Evolutionary conservation across 2,888 invertebrate genomes (phyloP).

Genomic region (Eupithecia subfuscata): DNA sequence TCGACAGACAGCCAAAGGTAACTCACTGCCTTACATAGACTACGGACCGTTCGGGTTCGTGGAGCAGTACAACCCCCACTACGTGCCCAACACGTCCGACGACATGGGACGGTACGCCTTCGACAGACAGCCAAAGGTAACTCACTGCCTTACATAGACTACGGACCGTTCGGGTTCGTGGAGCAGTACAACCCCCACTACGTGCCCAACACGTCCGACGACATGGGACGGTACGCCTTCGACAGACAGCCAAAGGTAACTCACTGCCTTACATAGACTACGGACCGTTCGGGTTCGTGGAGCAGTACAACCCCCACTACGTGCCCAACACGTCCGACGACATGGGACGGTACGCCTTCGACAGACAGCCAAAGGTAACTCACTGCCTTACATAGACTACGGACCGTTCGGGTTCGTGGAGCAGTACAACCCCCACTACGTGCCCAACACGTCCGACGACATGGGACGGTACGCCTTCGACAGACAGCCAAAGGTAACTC

Average conservation of each 20-base stretch:
- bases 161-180: constrained; percentile 84
- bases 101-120: constrained; percentile 74
- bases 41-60: constrained; percentile 85
- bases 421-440: no score
- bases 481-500: neutral
- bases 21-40: constrained; percentile 77
- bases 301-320: constrained; percentile 66
- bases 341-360: constrained; percentile 70
- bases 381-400: constrained; percentile 83
- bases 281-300: constrained; percentile 83
- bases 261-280: constrained; percentile 82
- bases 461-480: no score
- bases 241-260: constrained; percentile 69
- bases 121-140: constrained; percentile 68
- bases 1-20: constrained; percentile 68
- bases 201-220: constrained; percentile 74
- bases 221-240: constrained; percentile 72
- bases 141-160: constrained; percentile 81
- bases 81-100: constrained; percentile 73
- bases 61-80: constrained; percentile 67
- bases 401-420: no score
- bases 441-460: no score
- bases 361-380: constrained; percentile 69
- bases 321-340: constrained; percentile 76
- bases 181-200: constrained; percentile 69